These are phyloP conservation scores for Pseudochromis fuscus DNA, from an alignment of 2,797 vertebrate genomes.

Conservation along the genomic window DNA sequence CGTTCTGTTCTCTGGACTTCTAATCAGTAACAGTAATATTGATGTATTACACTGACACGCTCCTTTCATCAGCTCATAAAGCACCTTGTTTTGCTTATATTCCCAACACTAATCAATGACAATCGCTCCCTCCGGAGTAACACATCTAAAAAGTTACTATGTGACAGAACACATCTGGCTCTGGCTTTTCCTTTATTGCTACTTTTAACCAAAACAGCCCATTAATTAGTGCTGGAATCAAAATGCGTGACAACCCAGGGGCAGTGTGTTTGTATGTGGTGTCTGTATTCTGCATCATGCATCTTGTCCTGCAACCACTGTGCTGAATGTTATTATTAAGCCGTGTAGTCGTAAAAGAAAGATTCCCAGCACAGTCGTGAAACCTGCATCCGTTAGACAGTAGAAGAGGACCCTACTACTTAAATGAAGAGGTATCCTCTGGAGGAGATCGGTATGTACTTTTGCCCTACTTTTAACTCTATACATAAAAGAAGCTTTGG, in stretches of 20 bases:
- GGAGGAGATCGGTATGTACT: slow-evolving; percentile 56
- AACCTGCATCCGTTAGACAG: slow-evolving; percentile 29
- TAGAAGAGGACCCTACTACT: slow-evolving; percentile 33
- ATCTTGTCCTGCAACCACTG: slow-evolving; percentile 20
- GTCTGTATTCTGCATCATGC: slow-evolving; percentile 28
- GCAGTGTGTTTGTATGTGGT: slow-evolving; percentile 37
- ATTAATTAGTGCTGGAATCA: slow-evolving; percentile 61
- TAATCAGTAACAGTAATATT: slow-evolving; percentile 55
- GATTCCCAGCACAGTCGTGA: slow-evolving; percentile 45
- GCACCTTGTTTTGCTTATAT: slow-evolving; percentile 49
- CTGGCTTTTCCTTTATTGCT: slow-evolving; percentile 39
- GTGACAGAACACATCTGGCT: slow-evolving; percentile 29
- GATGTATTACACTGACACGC: slow-evolving; percentile 48
- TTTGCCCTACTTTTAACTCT: slow-evolving; percentile 63
- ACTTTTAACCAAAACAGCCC: slow-evolving; percentile 49
- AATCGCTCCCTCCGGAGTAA: slow-evolving; percentile 55
- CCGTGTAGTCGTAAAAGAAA: slow-evolving; percentile 14
- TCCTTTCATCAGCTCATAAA: slow-evolving; percentile 65
- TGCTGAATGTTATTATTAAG: slow-evolving; percentile 37
- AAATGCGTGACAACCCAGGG: slow-evolving; percentile 35
- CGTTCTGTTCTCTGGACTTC: slow-evolving; percentile 49
- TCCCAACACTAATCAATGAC: slow-evolving; percentile 59
- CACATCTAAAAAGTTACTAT: slow-evolving; percentile 44
- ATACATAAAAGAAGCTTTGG: slow-evolving; percentile 52
- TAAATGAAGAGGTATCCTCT: slow-evolving; percentile 55